phyloP scores from a whole-genome alignment of 2,797 vertebrate genomes.

The Periophthalmus magnuspinnatus region DNA sequence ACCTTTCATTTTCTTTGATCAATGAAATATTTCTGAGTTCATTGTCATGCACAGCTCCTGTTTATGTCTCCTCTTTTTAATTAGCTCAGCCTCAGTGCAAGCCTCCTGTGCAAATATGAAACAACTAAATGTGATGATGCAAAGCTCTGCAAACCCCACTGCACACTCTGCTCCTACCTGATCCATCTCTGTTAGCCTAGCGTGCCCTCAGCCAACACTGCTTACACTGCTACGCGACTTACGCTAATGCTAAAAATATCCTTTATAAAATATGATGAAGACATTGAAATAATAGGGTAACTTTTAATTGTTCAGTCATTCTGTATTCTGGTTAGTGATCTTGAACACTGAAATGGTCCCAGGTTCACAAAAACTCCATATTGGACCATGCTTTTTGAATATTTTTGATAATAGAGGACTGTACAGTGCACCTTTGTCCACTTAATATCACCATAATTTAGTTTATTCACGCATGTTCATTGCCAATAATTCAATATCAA shows the following conservation, averaged over 20 bases:
- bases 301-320: neutral
- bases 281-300: neutral
- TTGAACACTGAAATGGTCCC: too few species aligned
- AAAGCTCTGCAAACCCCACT: conserved; percentile 3
- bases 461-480: too few species aligned
- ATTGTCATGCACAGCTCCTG: neutral
- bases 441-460: too few species aligned
- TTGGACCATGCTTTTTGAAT: too few species aligned
- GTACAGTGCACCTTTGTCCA: too few species aligned
- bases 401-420: too few species aligned
- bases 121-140: neutral
- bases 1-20: conserved; percentile 1
- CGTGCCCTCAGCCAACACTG: neutral
- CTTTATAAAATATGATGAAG: neutral
- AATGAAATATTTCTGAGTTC: neutral
- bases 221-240: neutral
- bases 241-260: neutral
- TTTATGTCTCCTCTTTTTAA: conserved; percentile 15
- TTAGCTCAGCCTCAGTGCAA: neutral
- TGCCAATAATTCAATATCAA: too few species aligned
- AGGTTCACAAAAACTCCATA: too few species aligned
- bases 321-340: neutral
- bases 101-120: conserved; percentile 17
- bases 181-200: neutral
- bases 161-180: neutral